Conservation (phyloP, 2,797 vertebrate species). For the Dendrocincla tyrannina region DNA sequence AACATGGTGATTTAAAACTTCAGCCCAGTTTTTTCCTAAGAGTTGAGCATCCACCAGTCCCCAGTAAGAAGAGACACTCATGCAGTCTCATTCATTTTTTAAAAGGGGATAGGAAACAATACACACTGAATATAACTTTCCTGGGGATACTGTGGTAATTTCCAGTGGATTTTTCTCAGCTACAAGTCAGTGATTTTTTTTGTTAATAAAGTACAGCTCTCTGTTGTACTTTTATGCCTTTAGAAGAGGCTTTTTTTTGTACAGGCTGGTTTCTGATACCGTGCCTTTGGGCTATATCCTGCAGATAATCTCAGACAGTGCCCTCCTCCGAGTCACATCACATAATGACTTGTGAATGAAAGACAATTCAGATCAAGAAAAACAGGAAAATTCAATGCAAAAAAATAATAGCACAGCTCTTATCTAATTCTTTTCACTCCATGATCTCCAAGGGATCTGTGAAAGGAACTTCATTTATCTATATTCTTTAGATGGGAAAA, state of each 20-base stretch:
- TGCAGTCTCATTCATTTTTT: not conserved
- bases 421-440: not conserved
- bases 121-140: not conserved
- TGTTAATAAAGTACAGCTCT: not conserved
- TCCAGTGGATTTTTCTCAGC: not conserved
- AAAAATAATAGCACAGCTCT: not conserved
- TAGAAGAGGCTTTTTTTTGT: not conserved
- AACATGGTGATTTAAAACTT: not conserved
- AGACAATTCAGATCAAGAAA: constrained; percentile 18
- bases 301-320: not conserved
- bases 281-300: not conserved
- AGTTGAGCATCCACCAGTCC: not conserved
- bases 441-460: not conserved
- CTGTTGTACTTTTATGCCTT: not conserved
- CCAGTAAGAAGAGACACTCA: not conserved
- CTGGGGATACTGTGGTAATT: not conserved
- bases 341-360: not conserved
- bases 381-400: not conserved
- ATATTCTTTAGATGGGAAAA: not conserved
- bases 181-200: not conserved
- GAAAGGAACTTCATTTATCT: not conserved
- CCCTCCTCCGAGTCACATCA: not conserved
- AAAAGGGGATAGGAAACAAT: rapidly evolving
- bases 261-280: not conserved
- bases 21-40: not conserved